Evolutionary conservation across 2,888 invertebrate species (phyloP), one percentile per base, ranked within the genome.

Genomic region (Neoitamus cyanurus): DNA sequence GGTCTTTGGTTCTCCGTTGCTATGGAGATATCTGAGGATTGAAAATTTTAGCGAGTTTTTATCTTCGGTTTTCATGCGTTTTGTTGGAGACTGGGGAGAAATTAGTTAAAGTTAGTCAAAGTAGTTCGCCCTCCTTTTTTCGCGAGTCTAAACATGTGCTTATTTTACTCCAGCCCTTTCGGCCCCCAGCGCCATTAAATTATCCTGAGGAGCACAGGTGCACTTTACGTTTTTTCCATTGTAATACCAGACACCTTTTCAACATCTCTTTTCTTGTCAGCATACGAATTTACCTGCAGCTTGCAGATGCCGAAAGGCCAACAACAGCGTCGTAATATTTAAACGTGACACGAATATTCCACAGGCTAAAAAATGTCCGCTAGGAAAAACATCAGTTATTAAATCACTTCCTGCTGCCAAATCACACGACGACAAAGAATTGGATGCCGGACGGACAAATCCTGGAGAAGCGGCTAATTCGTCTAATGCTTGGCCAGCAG

Each of bases 161-260:
- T 58, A 20, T 58, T 25, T 58, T 25, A 7, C 25, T 15, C 48
- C 2, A 20, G 25, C 25, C 3, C 37, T 37, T 3, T 37, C 7
- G 37, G 13, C 37, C 37, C 9, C 37, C 2, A n/a, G 9, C 37
- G 73, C 31, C 73, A 73, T 73, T 73, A 34, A 73, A 73, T 73
- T 36, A 36, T 73, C 73, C 73, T 73, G 36, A 31, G 20, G 11
- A 36, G n/a, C 73, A 73, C 73, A 73, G 73, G 73, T 73, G 73
- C 36, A 73, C 15, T 73, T 34, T 73, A 73, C 36, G 73, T 73
- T 73, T 31, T 70, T 70, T 31, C 73, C 20, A 73, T 36, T 20
- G 73, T 34, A 73, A 73, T 73, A 36, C 36, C 31, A n/a, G 20
- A 15, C 15, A 15, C 20, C 34, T 73, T 36, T 70, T 70, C 58